phyloP scores from a whole-genome alignment of 1,140 invertebrate species.

The Pseudobourletiella spinata region DNA sequence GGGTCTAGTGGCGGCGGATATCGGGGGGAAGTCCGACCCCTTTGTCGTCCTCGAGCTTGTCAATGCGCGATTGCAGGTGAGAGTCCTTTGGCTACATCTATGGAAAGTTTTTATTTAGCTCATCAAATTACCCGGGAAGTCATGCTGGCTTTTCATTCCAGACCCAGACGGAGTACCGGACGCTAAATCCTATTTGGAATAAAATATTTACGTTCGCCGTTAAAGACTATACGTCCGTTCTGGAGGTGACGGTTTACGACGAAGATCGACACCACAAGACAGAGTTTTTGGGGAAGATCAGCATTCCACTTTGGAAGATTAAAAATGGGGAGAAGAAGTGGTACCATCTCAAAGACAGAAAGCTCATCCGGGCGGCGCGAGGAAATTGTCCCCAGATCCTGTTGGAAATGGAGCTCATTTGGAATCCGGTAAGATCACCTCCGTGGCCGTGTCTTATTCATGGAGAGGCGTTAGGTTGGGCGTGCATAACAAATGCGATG shows the following conservation, averaged over 20 bases:
- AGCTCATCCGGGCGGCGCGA: constrained; percentile 75
- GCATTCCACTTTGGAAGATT: constrained; percentile 67
- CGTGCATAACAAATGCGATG: too few relatives aligned
- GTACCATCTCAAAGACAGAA: constrained; percentile 96
- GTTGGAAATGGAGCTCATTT: constrained; percentile 82
- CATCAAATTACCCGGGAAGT: too few relatives aligned
- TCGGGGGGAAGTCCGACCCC: constrained; percentile 91
- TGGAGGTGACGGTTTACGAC: constrained; percentile 97
- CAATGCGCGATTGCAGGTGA: constrained; percentile 70
- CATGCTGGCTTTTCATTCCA: constrained; percentile 45
- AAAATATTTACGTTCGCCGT: constrained; percentile 98
- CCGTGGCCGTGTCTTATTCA: too few relatives aligned
- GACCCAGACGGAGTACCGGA: constrained; percentile 98
- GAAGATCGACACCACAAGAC: constrained; percentile 97
- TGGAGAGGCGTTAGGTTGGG: too few relatives aligned
- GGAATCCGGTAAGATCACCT: constrained; percentile 72
- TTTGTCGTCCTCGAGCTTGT: constrained; percentile 95
- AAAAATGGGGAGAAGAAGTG: constrained; percentile 85
- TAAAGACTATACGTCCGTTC: constrained; percentile 90
- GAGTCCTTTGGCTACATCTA: too few relatives aligned
- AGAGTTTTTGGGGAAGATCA: constrained; percentile 82
- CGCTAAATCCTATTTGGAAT: constrained; percentile 91
- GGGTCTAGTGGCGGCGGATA: constrained; percentile 77
- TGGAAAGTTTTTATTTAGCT: too few relatives aligned
- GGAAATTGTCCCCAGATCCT: constrained; percentile 83